These are phyloP conservation scores for Epirrita christyi DNA, from an alignment of 2,888 invertebrate genomes.

Conservation along the genomic window DNA sequence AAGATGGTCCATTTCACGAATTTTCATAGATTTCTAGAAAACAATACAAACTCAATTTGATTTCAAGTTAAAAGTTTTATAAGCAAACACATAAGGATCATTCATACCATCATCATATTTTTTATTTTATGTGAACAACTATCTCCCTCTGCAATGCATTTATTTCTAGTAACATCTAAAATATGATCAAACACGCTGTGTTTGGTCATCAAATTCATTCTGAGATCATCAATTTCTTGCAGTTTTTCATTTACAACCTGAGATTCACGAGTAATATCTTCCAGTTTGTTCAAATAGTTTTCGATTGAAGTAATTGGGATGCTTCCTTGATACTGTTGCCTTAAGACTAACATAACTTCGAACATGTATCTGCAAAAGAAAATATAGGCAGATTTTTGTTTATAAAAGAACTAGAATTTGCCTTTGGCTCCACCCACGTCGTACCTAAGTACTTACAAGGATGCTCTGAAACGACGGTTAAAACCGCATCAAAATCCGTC, in stretches of 20 bases:
- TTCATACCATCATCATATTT: constrained; percentile 58
- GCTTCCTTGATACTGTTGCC: constrained; percentile 75
- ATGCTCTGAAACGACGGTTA: no score
- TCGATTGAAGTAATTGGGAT: constrained; percentile 68
- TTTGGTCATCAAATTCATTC: constrained; percentile 63
- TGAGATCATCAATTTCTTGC: constrained; percentile 69
- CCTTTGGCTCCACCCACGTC: no score
- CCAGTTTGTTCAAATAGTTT: constrained; percentile 62
- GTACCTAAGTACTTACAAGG: no score
- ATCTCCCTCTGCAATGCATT: constrained; percentile 62
- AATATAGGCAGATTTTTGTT: no score
- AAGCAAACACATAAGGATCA: background rate
- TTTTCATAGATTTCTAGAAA: constrained; percentile 59
- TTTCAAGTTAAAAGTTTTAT: no score
- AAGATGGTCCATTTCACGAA: constrained; percentile 61
- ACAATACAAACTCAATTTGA: background rate
- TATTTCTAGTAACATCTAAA: constrained; percentile 60
- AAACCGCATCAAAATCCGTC: no score
- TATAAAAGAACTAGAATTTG: no score
- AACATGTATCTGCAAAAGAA: constrained; percentile 64
- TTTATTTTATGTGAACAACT: constrained; percentile 68
- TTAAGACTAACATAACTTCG: constrained; percentile 66
- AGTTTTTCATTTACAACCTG: constrained; percentile 61
- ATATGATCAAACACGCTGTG: constrained; percentile 71
- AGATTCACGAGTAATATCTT: constrained; percentile 62